Evolutionary conservation across 2,888 invertebrate species (phyloP).

Genomic region (Drosophila buzzatii): DNA sequence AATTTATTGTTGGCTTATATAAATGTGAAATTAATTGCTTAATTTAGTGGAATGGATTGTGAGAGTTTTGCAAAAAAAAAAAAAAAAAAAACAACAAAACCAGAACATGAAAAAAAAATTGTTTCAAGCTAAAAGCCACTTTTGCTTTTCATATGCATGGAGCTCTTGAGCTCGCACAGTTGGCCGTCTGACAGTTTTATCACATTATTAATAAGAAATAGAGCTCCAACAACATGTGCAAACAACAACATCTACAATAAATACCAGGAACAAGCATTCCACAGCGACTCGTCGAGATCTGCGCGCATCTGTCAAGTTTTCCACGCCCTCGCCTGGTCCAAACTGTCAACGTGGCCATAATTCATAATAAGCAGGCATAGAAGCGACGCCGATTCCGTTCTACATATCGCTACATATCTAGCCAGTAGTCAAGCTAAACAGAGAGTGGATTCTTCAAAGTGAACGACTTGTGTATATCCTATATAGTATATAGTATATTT

Average conservation of each 20-base stretch:
- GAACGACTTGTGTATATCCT: neutral
- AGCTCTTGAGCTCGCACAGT: conserved; percentile 56
- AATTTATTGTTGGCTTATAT: conserved; percentile 77
- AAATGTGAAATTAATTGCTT: conserved; percentile 79
- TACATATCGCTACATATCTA: conserved; percentile 11
- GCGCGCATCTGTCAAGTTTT: conserved; percentile 79
- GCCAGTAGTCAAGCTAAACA: conserved; percentile 10
- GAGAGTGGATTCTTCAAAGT: neutral
- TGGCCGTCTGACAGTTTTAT: conserved; percentile 73
- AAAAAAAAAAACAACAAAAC: neutral
- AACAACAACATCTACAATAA: conserved; percentile 29
- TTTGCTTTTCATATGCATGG: conserved; percentile 46
- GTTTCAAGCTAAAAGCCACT: conserved; percentile 45
- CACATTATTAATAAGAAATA: conserved; percentile 79
- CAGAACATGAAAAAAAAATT: no score
- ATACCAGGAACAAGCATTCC: conserved; percentile 54
- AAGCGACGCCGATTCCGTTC: conserved; percentile 63
- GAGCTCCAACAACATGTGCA: conserved; percentile 47
- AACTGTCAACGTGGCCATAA: conserved; percentile 81
- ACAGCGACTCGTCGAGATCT: conserved; percentile 51
- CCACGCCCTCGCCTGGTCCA: conserved; percentile 77
- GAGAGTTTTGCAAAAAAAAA: conserved; percentile 54
- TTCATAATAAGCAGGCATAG: conserved; percentile 70
- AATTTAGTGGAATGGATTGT: conserved; percentile 80
- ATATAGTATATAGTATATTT: no score